Evolutionary conservation across 2,113 vertebrate genomes (phyloP), one percentile per base, ranked within the genome.

Genomic region (Solea solea): DNA sequence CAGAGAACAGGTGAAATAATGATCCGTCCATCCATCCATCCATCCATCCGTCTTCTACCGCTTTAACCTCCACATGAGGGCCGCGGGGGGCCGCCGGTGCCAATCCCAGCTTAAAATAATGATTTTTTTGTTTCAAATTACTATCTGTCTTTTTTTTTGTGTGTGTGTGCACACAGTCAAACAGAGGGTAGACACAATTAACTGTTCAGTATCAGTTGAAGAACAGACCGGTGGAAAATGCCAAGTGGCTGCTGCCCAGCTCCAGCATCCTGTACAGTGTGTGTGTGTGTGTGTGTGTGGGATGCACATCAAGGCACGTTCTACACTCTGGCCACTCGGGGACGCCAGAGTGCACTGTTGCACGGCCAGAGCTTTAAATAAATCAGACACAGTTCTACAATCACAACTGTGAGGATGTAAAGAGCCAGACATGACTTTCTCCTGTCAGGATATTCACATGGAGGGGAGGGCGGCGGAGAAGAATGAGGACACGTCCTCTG

Each of bases 401-500:
- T 90, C 86, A 89, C 87, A 86, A 81, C 34, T 70, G 80, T 85
- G 85, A 75, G 66, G 64, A 81, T 73, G 69, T 81, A 67, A 76
- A 82, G 56, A 59, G 51, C 58, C 71, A 60, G 81, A 84, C 85
- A 81, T 86, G 77, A 72, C 64, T 78, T 83, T 72, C 81, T 90
- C 89, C 85, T 78, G 86, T 87, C 80, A 71, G 78, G 78, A 86
- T 86, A 87, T 69, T 83, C 89, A 81, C 69, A 64, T 2, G 76
- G 84, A 68, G 65, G 83, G 69, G 89, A 80, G 69, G 84, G 69
- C 66, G 82, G 66, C 61, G 61, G 42, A 75, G 77, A 88, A 89
- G 89, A 88, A 89, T 80, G 74, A 80, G 77, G 72, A 90, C 86
- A 57, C 66, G 79, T 87, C 85, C 81, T 89, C 76, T 46, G 81